Conservation (phyloP, 2,113 vertebrate species). For the Chelonoidis abingdonii region DNA sequence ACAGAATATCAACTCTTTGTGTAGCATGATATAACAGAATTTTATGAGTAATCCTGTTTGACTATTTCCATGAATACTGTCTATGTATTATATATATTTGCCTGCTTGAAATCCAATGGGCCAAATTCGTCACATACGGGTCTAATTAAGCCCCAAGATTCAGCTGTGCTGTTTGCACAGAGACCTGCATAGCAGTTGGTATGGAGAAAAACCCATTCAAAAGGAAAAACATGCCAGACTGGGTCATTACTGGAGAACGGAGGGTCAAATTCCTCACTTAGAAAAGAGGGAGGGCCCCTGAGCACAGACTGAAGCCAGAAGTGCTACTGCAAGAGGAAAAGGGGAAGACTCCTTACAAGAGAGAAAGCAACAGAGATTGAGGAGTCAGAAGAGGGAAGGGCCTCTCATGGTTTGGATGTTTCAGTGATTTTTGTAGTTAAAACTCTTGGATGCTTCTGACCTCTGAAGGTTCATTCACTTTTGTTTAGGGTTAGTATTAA, state of each 20-base stretch:
- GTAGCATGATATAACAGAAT: not conserved
- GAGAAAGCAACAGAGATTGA: not conserved
- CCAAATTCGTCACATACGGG: not conserved
- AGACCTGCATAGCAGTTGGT: not conserved
- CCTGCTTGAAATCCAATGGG: not conserved
- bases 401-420: not conserved
- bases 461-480: rapidly evolving
- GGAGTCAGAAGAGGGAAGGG: not conserved
- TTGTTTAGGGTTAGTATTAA: not conserved
- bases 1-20: not conserved
- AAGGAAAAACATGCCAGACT: not conserved
- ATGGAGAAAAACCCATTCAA: not conserved
- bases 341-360: not conserved
- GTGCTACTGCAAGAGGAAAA: not conserved
- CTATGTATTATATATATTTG: not conserved
- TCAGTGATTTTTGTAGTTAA: not conserved
- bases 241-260: not conserved
- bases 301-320: not conserved
- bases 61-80: not conserved
- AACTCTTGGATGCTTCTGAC: not conserved
- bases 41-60: not conserved
- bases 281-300: not conserved
- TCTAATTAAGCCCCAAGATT: not conserved
- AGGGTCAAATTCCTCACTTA: not conserved
- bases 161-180: not conserved